phyloP scores from a whole-genome alignment of 1,140 invertebrate species.

The Cryptotermes secundus region DNA sequence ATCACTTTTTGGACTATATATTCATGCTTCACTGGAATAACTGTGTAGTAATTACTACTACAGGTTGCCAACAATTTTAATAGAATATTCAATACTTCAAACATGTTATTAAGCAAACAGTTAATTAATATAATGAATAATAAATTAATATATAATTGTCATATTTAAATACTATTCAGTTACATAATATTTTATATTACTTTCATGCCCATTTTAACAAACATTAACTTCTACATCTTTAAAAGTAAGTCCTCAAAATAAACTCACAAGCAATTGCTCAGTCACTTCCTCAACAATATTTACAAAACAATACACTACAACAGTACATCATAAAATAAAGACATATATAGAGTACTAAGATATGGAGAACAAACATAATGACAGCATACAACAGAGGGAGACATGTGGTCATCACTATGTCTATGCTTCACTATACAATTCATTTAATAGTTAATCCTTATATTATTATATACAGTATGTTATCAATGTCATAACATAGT shows the following conservation, averaged over 20 bases:
- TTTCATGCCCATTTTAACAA: constrained; percentile 49
- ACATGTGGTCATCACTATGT: background rate
- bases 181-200: constrained; percentile 42
- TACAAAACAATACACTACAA: background rate
- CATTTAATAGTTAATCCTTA: background rate
- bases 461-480: no score
- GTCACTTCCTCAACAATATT: background rate
- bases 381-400: background rate
- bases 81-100: constrained; percentile 23
- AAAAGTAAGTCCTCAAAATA: constrained; percentile 25
- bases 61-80: background rate
- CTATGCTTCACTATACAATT: constrained; percentile 14
- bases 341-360: background rate
- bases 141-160: constrained; percentile 14
- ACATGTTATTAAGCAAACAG: constrained; percentile 37
- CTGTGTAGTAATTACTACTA: background rate
- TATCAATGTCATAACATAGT: no score
- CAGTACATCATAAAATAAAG: background rate
- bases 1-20: background rate
- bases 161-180: constrained; percentile 23
- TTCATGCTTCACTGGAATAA: background rate
- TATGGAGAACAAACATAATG: background rate
- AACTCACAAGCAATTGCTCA: constrained; percentile 35
- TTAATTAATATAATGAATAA: constrained; percentile 35
- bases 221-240: constrained; percentile 38